Evolutionary conservation across 2,113 vertebrate species (phyloP).

Genomic region (Apeltes quadracus): DNA sequence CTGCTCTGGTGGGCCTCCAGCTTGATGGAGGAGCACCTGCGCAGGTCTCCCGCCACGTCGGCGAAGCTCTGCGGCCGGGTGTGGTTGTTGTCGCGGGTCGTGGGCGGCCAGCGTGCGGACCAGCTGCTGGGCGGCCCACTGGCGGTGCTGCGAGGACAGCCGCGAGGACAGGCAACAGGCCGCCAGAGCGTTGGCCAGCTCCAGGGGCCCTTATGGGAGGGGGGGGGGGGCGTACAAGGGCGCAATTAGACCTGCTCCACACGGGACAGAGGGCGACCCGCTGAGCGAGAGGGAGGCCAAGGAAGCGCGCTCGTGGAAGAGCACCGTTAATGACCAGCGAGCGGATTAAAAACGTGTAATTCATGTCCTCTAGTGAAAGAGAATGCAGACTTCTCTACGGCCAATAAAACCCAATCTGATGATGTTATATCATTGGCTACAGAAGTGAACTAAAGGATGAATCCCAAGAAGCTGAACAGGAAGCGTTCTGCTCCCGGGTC

Average conservation of each 20-base stretch:
- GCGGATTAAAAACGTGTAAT: too few relatives aligned
- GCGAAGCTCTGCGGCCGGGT: constrained; percentile 91
- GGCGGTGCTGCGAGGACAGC: constrained; percentile 96
- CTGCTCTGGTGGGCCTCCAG: constrained; percentile 97
- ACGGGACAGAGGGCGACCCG: constrained; percentile 79
- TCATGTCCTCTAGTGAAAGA: too few relatives aligned
- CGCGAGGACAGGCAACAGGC: constrained; percentile 97
- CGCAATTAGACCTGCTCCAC: constrained; percentile 91
- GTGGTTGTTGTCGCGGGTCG: constrained; percentile 96
- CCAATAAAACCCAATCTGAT: too few relatives aligned
- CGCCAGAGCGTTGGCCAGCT: constrained; percentile 96
- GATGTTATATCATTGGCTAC: neutral
- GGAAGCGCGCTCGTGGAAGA: too few relatives aligned
- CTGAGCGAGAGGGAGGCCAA: constrained; percentile 72
- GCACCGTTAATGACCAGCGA: too few relatives aligned
- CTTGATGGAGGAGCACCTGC: constrained; percentile 93
- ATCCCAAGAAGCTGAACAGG: too few relatives aligned
- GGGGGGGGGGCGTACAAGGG: constrained; percentile 91
- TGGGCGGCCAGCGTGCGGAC: constrained; percentile 95
- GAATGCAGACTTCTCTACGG: too few relatives aligned
- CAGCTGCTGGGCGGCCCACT: constrained; percentile 98
- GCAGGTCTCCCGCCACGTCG: constrained; percentile 94
- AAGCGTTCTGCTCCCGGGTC: neutral
- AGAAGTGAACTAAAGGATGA: neutral
- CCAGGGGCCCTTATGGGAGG: constrained; percentile 95